Evolutionary conservation across 2,113 vertebrate genomes (phyloP).

Genomic region (Helogale parvula): DNA sequence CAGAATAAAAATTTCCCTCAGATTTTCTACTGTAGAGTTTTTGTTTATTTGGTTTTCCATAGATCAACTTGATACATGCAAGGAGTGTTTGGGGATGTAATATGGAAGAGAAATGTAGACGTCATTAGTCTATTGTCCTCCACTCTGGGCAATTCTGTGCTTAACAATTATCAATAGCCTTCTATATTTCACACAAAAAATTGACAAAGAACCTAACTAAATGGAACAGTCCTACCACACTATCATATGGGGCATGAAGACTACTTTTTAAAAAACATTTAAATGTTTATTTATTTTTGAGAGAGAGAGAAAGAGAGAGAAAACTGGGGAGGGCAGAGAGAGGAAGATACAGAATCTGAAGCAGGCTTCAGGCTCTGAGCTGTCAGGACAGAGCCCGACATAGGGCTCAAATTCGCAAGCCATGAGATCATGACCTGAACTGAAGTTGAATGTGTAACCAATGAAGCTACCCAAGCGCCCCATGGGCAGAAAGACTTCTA

Average conservation of each 20-base stretch:
- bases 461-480: no score
- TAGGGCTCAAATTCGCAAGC: no score
- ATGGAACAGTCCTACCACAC: background rate
- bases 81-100: background rate
- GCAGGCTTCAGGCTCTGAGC: no score
- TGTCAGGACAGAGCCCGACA: no score
- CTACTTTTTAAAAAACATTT: background rate
- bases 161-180: background rate
- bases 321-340: no score
- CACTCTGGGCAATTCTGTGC: background rate
- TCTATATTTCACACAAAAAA: background rate
- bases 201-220: background rate
- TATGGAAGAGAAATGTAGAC: conserved; percentile 6
- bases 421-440: no score
- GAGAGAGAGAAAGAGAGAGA: no score
- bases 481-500: no score
- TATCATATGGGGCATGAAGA: background rate
- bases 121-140: no score
- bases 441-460: no score
- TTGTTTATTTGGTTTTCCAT: background rate
- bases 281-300: no score
- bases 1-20: background rate
- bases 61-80: background rate
- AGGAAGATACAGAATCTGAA: no score
- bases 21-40: background rate